Conservation (phyloP, 2,888 invertebrate species). For the Cacoxenus indagator region DNA sequence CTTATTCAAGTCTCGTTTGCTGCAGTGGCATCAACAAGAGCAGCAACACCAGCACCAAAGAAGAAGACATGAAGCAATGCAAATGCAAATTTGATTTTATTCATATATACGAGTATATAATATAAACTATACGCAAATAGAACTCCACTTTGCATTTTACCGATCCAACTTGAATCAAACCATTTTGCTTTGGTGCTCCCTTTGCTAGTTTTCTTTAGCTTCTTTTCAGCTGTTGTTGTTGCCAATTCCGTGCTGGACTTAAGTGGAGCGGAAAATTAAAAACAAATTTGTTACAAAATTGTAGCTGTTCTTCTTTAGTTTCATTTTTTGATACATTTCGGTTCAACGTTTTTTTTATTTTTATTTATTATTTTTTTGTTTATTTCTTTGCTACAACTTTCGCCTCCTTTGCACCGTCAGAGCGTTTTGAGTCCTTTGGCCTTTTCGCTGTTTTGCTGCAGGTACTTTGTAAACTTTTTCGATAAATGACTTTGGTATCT, state of each 20-base stretch:
- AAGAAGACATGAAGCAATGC: conserved; percentile 35
- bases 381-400: neutral
- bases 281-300: conserved; percentile 55
- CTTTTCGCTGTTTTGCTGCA: conserved; percentile 10
- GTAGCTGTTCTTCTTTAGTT: conserved; percentile 40
- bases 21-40: conserved; percentile 33
- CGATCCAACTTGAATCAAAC: neutral
- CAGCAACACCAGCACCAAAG: conserved; percentile 2
- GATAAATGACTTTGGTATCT: neutral
- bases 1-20: neutral
- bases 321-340: no score
- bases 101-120: neutral
- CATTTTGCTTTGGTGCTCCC: neutral
- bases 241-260: conserved; percentile 31
- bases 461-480: neutral
- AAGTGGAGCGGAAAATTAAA: conserved; percentile 64
- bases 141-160: neutral
- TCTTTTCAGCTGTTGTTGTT: neutral
- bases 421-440: conserved; percentile 15
- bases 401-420: neutral
- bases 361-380: neutral
- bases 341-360: conserved; percentile 16
- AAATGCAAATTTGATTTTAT: conserved; percentile 58
- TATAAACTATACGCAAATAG: no score
- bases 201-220: neutral